Conservation (phyloP, 2,113 vertebrate genomes). For the Furnarius figulus region DNA sequence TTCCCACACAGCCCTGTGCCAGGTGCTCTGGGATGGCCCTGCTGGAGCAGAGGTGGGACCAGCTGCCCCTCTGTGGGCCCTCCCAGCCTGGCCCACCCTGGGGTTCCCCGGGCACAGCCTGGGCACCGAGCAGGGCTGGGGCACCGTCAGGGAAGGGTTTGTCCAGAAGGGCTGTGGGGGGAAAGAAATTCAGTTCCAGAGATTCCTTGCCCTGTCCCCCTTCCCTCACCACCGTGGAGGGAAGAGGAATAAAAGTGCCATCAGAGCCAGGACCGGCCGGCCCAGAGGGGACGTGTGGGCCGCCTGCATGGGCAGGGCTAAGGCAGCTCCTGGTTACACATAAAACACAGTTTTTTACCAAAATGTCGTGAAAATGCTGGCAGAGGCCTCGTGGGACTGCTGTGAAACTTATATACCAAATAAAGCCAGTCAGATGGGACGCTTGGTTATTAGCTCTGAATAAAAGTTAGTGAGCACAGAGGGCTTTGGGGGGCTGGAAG, state of each 20-base stretch:
- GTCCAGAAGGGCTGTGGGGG: not conserved
- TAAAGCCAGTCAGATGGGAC: too few relatives aligned
- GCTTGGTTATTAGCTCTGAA: not conserved
- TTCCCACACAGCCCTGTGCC: not conserved
- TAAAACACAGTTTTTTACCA: rapidly evolving
- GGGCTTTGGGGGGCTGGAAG: too few relatives aligned
- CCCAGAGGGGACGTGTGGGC: not conserved
- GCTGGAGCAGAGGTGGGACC: not conserved
- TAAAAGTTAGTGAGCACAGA: not conserved
- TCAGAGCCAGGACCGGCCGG: not conserved
- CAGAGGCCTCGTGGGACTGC: not conserved
- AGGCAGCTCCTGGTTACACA: not conserved
- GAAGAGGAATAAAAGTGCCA: not conserved
- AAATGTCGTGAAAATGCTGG: not conserved
- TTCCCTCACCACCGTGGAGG: not conserved
- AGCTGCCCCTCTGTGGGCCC: not conserved
- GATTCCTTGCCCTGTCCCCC: not conserved
- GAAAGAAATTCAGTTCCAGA: not conserved
- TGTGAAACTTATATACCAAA: rapidly evolving
- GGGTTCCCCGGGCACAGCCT: rapidly evolving
- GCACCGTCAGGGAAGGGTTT: not conserved
- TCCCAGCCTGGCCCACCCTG: not conserved
- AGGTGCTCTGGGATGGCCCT: not conserved
- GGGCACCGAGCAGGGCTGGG: not conserved
- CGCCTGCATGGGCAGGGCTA: not conserved